These are phyloP conservation scores for Porites rus DNA, from an alignment of 92 coral and sea anemone species.

Conservation along the genomic window DNA sequence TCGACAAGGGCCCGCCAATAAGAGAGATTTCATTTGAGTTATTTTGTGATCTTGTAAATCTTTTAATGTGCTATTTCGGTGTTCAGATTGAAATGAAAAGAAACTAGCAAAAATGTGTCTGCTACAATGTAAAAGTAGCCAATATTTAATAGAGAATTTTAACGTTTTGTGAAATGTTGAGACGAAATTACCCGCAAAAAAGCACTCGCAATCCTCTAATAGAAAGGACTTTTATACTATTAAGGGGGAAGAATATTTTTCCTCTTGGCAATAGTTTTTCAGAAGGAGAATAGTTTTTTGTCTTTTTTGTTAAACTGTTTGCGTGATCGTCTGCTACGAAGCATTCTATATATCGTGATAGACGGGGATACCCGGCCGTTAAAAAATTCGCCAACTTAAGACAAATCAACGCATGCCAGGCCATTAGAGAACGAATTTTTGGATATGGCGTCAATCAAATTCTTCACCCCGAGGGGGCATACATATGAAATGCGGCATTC, in stretches of 20 bases:
- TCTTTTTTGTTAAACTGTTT: not conserved
- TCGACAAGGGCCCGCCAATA: not conserved
- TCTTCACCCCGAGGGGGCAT: slow-evolving; percentile 13
- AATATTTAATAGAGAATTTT: slow-evolving; percentile 8
- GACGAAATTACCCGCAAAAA: not conserved
- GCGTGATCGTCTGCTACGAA: slow-evolving; percentile 11
- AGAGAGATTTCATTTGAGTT: slow-evolving; percentile 22
- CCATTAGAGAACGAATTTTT: slow-evolving; percentile 15
- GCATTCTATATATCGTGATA: slow-evolving; percentile 17
- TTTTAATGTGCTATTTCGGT: not conserved
- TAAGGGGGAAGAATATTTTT: too few species aligned
- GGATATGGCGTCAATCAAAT: not conserved
- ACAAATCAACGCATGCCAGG: not conserved
- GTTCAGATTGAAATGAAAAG: not conserved
- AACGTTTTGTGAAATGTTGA: not conserved
- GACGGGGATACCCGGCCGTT: not conserved
- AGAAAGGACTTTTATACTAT: too few species aligned
- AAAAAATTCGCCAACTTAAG: not conserved
- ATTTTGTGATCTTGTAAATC: not conserved
- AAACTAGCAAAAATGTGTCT: not conserved
- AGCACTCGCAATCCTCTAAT: not conserved
- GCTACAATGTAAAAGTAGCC: not conserved
- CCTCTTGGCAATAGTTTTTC: not conserved
- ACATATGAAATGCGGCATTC: slow-evolving; percentile 15
- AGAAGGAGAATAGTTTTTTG: not conserved